Conservation (phyloP, 2,113 vertebrate species). For the Platysternon megacephalum region DNA sequence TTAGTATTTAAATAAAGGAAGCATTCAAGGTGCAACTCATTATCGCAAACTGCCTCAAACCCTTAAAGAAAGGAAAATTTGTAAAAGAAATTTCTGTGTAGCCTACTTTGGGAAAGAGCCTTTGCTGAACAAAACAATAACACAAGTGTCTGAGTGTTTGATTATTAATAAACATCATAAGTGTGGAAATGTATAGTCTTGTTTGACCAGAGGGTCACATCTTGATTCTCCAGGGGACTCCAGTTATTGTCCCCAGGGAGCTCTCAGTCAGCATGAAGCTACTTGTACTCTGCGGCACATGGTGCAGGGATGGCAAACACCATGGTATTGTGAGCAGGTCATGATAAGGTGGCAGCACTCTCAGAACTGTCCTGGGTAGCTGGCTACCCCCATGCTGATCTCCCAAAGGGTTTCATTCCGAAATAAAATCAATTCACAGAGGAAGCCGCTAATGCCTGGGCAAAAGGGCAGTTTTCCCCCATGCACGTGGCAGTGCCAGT, state of each 20-base stretch:
- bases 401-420: background rate
- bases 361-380: background rate
- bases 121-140: background rate
- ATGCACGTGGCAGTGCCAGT: background rate
- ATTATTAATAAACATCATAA: background rate
- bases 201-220: background rate
- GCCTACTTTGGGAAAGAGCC: background rate
- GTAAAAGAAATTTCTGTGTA: background rate
- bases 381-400: background rate
- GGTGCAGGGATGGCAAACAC: background rate
- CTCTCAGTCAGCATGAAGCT: background rate
- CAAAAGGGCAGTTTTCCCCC: background rate
- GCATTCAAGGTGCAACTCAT: background rate
- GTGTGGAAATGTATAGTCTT: background rate
- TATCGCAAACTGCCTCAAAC: background rate
- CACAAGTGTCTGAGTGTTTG: no score
- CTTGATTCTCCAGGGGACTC: background rate
- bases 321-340: background rate
- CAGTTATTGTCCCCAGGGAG: fast-evolving
- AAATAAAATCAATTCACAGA: background rate
- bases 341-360: slow-evolving; percentile 43
- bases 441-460: background rate
- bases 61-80: background rate
- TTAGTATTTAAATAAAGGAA: background rate
- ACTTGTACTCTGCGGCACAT: fast-evolving